These are phyloP conservation scores for Alcedo atthis DNA, from an alignment of 2,797 vertebrate genomes.

Conservation along the genomic window DNA sequence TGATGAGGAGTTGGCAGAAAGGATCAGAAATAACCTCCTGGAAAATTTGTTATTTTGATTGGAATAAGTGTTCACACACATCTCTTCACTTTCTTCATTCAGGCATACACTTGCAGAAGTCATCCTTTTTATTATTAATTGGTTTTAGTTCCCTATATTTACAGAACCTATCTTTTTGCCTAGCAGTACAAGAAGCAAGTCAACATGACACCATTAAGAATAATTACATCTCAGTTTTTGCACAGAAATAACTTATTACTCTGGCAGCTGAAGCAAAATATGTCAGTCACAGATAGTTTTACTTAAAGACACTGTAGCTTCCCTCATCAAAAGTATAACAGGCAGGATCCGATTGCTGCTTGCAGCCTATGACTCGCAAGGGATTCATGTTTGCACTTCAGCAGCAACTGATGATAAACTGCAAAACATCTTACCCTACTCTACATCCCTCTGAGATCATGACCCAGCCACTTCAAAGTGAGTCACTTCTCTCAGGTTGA, in stretches of 20 bases:
- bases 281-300: constrained; percentile 9
- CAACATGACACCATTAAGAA: constrained; percentile 30
- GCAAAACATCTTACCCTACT: background rate
- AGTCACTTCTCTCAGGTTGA: background rate
- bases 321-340: background rate
- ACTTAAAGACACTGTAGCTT: background rate
- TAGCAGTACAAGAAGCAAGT: background rate
- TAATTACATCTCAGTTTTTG: constrained; percentile 41
- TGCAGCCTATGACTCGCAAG: background rate
- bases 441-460: background rate
- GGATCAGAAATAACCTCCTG: background rate
- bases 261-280: constrained; percentile 46
- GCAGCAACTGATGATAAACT: background rate
- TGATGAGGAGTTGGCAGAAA: constrained; percentile 12
- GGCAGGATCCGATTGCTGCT: background rate
- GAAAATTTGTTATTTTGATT: background rate
- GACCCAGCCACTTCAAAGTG: background rate
- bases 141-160: constrained; percentile 20
- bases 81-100: background rate
- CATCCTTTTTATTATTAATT: background rate
- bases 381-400: background rate
- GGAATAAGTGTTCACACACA: background rate
- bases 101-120: background rate
- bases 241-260: background rate
- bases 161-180: background rate